Conservation (phyloP, 2,797 vertebrate genomes). For the Sphenopsis melanotis region DNA sequence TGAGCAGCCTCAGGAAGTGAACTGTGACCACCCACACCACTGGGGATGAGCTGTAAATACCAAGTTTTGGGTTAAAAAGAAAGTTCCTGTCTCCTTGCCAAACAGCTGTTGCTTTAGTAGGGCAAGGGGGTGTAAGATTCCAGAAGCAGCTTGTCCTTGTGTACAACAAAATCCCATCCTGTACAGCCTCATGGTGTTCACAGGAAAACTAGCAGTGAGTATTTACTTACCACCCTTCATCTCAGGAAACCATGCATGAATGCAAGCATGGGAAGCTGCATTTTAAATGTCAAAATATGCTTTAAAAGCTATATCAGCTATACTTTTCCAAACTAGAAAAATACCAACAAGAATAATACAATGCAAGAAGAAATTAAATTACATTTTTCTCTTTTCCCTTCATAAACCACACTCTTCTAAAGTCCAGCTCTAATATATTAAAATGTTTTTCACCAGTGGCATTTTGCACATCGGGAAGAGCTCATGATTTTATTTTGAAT, state of each 20-base stretch:
- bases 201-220: neutral
- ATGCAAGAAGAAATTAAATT: constrained; percentile 2
- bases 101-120: neutral
- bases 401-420: neutral
- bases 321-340: neutral
- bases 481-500: constrained; percentile 5
- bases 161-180: neutral
- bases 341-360: neutral
- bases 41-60: neutral
- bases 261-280: neutral
- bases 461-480: neutral
- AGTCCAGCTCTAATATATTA: neutral
- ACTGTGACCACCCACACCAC: neutral
- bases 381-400: neutral
- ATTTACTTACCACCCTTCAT: neutral
- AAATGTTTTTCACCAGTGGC: neutral
- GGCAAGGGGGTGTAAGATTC: neutral
- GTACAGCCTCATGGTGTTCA: neutral
- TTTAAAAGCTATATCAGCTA: neutral
- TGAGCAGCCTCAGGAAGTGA: neutral
- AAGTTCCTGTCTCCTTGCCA: constrained; percentile 2
- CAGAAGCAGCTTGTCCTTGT: neutral
- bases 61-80: neutral
- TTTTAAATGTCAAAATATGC: constrained; percentile 14
- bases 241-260: constrained; percentile 23